Conservation (phyloP, 2,888 invertebrate genomes). For the Xestia rhomboidea region DNA sequence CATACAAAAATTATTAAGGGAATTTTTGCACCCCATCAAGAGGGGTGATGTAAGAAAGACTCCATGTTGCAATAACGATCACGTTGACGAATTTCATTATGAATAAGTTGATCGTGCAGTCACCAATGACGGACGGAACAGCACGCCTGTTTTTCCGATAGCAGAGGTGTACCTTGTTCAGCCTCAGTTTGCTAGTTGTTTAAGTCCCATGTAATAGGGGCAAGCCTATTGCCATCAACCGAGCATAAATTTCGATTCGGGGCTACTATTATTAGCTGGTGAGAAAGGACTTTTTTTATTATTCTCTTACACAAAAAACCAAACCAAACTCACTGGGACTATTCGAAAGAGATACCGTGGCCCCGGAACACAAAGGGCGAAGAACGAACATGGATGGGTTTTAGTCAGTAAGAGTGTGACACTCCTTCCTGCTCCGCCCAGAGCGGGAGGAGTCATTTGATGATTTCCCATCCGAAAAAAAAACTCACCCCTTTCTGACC, state of each 20-base stretch:
- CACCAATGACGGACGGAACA: not conserved
- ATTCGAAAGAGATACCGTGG: no score
- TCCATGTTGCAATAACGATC: constrained; percentile 18
- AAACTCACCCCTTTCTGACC: not conserved
- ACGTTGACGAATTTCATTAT: not conserved
- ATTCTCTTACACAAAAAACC: no score
- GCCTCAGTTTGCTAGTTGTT: not conserved
- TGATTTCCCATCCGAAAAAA: no score
- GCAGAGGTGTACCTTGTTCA: not conserved
- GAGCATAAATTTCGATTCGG: not conserved
- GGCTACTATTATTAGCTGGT: not conserved
- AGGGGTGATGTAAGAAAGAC: constrained; percentile 2
- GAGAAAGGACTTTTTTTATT: not conserved
- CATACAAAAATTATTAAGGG: constrained; percentile 36
- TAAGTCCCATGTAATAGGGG: not conserved
- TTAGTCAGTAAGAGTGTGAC: no score
- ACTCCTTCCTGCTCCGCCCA: no score
- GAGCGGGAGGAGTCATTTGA: no score
- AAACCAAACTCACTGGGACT: no score
- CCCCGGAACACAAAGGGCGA: no score
- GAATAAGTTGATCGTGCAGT: not conserved
- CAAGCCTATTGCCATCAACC: not conserved
- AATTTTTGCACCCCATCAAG: constrained; percentile 10
- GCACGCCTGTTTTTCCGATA: not conserved
- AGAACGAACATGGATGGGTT: no score